Conservation (phyloP, 2,797 vertebrate genomes). For the Falco cherrug region DNA sequence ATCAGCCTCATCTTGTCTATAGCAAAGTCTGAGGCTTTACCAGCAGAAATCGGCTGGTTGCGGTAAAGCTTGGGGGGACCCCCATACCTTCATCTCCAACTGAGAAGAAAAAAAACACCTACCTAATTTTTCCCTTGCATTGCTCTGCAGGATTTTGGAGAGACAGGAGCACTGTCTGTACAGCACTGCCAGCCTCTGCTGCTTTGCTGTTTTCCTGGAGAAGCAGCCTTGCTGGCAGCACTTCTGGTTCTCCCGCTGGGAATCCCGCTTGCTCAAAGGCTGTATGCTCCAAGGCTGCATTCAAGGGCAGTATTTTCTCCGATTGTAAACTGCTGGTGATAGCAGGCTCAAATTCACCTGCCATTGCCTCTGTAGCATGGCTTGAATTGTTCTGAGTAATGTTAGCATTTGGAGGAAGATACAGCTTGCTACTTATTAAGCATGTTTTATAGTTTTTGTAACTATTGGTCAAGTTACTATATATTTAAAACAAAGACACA, state of each 20-base stretch:
- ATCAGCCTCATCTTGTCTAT: neutral
- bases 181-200: neutral
- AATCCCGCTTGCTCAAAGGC: neutral
- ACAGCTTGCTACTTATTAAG: neutral
- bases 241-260: neutral
- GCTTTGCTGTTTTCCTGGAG: neutral
- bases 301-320: neutral
- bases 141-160: neutral
- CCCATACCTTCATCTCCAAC: neutral
- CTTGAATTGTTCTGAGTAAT: neutral
- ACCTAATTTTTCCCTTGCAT: neutral
- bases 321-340: neutral
- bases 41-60: neutral
- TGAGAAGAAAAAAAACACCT: neutral
- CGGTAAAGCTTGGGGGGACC: neutral
- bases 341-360: neutral
- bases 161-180: neutral
- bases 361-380: neutral
- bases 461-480: neutral
- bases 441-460: neutral
- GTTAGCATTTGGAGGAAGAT: neutral
- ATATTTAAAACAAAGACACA: neutral
- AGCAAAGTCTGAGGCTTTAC: neutral
- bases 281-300: neutral
- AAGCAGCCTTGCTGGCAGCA: neutral